Percentiles rank a stretch among this genome's conserved stretches.
These are phyloP conservation scores for Petrocephalus sullivani DNA, from an alignment of 2,797 vertebrate genomes.

Conservation along the genomic window DNA sequence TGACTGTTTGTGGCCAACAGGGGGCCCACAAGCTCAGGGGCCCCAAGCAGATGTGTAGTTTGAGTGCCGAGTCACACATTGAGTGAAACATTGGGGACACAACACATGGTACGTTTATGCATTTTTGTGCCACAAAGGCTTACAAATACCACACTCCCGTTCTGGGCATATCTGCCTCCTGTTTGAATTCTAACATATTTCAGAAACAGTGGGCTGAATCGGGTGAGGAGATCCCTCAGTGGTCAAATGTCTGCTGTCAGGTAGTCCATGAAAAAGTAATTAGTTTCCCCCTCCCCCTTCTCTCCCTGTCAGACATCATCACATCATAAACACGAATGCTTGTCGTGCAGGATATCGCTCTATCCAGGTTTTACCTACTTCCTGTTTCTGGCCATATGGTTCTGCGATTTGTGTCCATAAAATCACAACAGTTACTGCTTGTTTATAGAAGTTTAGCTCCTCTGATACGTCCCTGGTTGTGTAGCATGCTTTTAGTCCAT, in stretches of 20 bases:
- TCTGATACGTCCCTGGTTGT: conserved; percentile 67
- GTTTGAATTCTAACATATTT: conserved; percentile 17
- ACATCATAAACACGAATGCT: conserved; percentile 64
- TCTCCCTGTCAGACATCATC: conserved; percentile 70
- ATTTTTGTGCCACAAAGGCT: neutral
- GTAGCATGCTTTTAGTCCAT: conserved; percentile 76
- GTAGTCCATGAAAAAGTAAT: conserved; percentile 71
- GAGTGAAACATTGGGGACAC: neutral
- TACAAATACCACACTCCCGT: conserved; percentile 4
- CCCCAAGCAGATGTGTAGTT: neutral
- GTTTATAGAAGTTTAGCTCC: conserved; percentile 84
- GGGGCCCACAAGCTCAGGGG: neutral
- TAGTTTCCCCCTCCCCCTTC: conserved; percentile 54
- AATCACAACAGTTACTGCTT: conserved; percentile 70
- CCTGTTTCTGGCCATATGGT: conserved; percentile 84
- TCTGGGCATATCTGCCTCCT: conserved; percentile 25
- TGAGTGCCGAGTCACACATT: neutral
- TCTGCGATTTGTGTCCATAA: conserved; percentile 82
- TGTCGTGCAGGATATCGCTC: conserved; percentile 63
- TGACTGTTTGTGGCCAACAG: neutral
- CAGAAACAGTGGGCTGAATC: conserved; percentile 31
- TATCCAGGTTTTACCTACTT: conserved; percentile 70
- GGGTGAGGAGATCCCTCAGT: conserved; percentile 50
- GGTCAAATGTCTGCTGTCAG: conserved; percentile 57
- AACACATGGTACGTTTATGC: neutral